Base-by-base conservation (phyloP, 1,140 invertebrate genomes). In the Neodiprion pinetum region DNA sequence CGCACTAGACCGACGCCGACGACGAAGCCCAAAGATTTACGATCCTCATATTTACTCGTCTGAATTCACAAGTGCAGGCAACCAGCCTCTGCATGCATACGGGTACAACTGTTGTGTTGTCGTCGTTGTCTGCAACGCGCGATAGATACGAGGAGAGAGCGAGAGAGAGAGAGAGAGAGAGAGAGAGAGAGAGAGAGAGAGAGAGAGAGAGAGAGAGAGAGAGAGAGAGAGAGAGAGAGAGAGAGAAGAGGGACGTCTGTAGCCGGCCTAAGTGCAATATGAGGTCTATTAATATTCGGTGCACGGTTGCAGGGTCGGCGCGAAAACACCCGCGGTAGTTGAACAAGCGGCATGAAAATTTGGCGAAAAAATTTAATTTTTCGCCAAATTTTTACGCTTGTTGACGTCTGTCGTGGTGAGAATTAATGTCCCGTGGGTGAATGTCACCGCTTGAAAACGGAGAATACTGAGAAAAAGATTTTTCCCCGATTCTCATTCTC, bases 161-260 rank as follows among this genome's bases (percentile, higher is more conserved):
- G 48, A 67, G 50, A 50, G 75, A 72, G 49, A 23, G 69, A 72
- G 71, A 48, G 65, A 53, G 14, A 74, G 75, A 75, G 68, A 75
- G 65, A 75, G 65, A 50, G 66, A 77, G 71, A 79, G 61, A 40
- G 47, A 7, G 21, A 17, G n/a, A n/a, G n/a, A n/a, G n/a, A n/a
- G n/a, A n/a, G n/a, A n/a, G 50, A 72, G 23, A 68, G 0, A 48
- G 10, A 7, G 48, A 67, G 50, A 50, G 75, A 72, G 49, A 23
- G 69, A 72, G 71, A 48, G 65, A 53, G 14, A 74, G 75, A 72
- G 4, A 10, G 14, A 73, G 40, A 50, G 61, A 67, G 48, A 49
- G 47, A 49, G 53, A 49, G 23, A 67, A 23, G 47, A 72, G 72
- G 66, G 61, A 70, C 40, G 40, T 14, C 40, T 21, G 50, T 49